Conservation (phyloP, 2,888 invertebrate species). For the Steinernema scapterisci region DNA sequence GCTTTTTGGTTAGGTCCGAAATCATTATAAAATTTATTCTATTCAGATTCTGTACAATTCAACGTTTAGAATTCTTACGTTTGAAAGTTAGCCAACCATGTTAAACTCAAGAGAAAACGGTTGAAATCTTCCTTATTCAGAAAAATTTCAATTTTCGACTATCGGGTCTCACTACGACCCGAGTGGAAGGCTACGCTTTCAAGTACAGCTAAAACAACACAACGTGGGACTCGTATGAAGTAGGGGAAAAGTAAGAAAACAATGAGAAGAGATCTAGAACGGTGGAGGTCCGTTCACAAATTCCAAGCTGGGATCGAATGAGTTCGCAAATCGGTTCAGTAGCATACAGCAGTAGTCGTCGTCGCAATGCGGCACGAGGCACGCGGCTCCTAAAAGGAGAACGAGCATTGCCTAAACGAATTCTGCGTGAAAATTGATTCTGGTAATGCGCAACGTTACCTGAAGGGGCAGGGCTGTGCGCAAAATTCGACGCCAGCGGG, state of each 20-base stretch:
- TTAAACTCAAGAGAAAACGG: neutral
- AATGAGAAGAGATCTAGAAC: slow-evolving; percentile 72
- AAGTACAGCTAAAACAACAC: slow-evolving; percentile 6
- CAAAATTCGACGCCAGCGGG: slow-evolving; percentile 66
- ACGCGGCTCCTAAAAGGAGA: slow-evolving; percentile 87
- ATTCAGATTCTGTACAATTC: neutral
- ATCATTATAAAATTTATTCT: neutral
- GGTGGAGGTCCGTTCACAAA: slow-evolving; percentile 94
- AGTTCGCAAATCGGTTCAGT: slow-evolving; percentile 81
- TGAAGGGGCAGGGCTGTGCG: slow-evolving; percentile 74
- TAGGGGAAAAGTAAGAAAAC: slow-evolving; percentile 26
- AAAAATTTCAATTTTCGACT: slow-evolving; percentile 2
- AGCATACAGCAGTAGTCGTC: slow-evolving; percentile 85
- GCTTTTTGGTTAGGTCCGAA: no score
- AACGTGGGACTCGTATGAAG: slow-evolving; percentile 16
- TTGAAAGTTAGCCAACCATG: slow-evolving; percentile 12
- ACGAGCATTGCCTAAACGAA: slow-evolving; percentile 85
- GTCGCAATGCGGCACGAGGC: slow-evolving; percentile 82
- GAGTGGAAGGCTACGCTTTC: neutral
- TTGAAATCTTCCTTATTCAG: slow-evolving; percentile 19
- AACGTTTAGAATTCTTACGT: neutral
- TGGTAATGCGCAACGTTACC: slow-evolving; percentile 68
- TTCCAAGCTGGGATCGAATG: slow-evolving; percentile 84
- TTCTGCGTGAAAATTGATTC: no score
- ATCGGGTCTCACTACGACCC: slow-evolving; percentile 32